Conservation (phyloP, 2,113 vertebrate genomes). For the Callipepla squamata region DNA sequence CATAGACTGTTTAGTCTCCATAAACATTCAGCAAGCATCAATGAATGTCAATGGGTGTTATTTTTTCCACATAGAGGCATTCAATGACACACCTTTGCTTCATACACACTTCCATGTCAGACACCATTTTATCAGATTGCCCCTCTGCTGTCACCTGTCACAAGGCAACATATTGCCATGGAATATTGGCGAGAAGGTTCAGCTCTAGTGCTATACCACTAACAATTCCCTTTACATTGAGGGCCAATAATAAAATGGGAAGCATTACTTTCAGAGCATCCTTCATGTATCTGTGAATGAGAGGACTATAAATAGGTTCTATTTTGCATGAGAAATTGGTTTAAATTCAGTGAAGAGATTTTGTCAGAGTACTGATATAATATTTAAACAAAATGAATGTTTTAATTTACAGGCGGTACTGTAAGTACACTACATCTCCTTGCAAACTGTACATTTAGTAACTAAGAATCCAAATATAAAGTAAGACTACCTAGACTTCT, state of each 20-base stretch:
- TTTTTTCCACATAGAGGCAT: too few relatives aligned
- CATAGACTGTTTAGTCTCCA: neutral
- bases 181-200: neutral
- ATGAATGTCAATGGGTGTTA: too few relatives aligned
- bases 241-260: neutral
- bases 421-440: neutral
- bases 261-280: neutral
- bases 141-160: neutral
- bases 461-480: neutral
- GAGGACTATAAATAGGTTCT: neutral
- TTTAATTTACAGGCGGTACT: neutral
- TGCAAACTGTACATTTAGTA: neutral
- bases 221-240: neutral
- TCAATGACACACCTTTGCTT: neutral
- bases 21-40: neutral
- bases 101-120: neutral
- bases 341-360: neutral
- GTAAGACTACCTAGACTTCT: neutral
- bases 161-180: neutral
- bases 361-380: neutral
- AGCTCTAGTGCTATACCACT: neutral
- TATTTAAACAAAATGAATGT: neutral
- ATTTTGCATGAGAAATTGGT: neutral
- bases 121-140: neutral
- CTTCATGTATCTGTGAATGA: neutral